Conservation (phyloP, 2,888 invertebrate genomes). For the Hypena proboscidalis region DNA sequence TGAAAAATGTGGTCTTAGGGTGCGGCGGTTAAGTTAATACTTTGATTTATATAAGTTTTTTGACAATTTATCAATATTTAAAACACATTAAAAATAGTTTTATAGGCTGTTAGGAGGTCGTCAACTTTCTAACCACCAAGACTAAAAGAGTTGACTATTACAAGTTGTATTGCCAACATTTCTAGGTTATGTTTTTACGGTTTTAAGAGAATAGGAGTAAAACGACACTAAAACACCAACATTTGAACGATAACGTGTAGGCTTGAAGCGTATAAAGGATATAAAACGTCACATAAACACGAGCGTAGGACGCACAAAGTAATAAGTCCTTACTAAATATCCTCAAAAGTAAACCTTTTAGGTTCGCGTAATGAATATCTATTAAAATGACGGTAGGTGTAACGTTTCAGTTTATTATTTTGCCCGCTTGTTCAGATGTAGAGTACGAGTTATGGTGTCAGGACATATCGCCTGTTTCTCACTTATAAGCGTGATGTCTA, state of each 20-base stretch:
- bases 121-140: no score
- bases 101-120: no score
- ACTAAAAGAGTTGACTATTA: no score
- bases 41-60: no score
- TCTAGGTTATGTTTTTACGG: conserved; percentile 15
- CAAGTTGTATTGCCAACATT: conserved; percentile 22
- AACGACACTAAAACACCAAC: conserved; percentile 10
- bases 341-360: conserved; percentile 5
- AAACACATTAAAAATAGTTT: no score
- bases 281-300: conserved; percentile 13
- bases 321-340: conserved; percentile 8
- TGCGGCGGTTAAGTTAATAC: no score
- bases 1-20: no score
- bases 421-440: no score
- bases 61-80: no score
- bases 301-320: conserved; percentile 5
- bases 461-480: no score
- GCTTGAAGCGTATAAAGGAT: conserved; percentile 9
- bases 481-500: no score
- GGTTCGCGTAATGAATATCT: not conserved
- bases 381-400: conserved; percentile 12
- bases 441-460: no score
- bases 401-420: conserved; percentile 21
- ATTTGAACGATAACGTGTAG: conserved; percentile 4
- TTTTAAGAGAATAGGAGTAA: conserved; percentile 9